phyloP scores from a whole-genome alignment of 1,140 invertebrate species.

The Hormaphis cornu region DNA sequence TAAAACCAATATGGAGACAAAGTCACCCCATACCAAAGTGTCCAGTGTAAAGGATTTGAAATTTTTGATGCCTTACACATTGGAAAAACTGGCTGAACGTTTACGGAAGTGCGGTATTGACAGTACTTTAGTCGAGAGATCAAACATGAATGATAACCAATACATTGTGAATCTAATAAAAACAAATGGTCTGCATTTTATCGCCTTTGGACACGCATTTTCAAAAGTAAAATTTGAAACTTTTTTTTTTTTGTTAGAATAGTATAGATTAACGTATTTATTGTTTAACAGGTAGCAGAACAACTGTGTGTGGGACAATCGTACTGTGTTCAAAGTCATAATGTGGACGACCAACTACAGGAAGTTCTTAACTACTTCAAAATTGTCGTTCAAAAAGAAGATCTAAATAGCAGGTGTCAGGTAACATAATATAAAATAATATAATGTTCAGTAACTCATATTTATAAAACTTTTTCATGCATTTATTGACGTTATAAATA shows the following conservation, averaged over 20 bases:
- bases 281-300: background rate
- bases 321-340: slow-evolving; percentile 45
- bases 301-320: slow-evolving; percentile 42
- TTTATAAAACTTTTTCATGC: no score
- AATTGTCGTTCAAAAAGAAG: slow-evolving; percentile 48
- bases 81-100: slow-evolving; percentile 49
- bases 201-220: slow-evolving; percentile 48
- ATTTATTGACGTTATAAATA: no score
- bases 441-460: no score
- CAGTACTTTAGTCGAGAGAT: slow-evolving; percentile 46
- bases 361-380: slow-evolving; percentile 55
- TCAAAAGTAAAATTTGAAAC: slow-evolving; percentile 40
- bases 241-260: background rate
- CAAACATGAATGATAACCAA: slow-evolving; percentile 43
- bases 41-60: slow-evolving; percentile 38
- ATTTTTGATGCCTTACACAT: slow-evolving; percentile 50
- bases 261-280: background rate
- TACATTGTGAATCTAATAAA: slow-evolving; percentile 46
- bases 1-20: background rate
- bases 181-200: slow-evolving; percentile 48
- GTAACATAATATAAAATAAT: slow-evolving; percentile 39
- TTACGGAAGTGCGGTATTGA: slow-evolving; percentile 59
- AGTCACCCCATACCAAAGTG: background rate
- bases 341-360: slow-evolving; percentile 49
- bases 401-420: slow-evolving; percentile 60